Base-by-base conservation (phyloP, 2,888 invertebrate species). In the Craniophora ligustri region DNA sequence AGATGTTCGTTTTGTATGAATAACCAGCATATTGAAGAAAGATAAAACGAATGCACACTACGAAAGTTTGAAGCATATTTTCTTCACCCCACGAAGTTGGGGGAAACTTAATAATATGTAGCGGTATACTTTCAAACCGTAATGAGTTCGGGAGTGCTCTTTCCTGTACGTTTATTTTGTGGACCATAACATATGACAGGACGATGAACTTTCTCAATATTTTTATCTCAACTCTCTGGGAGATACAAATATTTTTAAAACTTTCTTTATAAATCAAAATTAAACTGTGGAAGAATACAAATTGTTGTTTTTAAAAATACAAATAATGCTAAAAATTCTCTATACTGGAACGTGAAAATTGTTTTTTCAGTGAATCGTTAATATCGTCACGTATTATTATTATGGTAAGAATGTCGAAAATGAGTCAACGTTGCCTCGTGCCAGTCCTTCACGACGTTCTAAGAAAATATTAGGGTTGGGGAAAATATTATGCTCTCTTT, bases 61-160 rank as follows among this genome's bases (percentile, higher is more conserved):
- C 45, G 45, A 21, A 50, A 51, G 41, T 46, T 42, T 39, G 16
- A 35, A 55, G 45, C 60, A 73, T 64, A 67, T 55, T 58, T 53
- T 60, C 53, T 63, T 65, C 40, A 35, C 48, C 46, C 50, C 42
- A 46, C 49, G 50, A 61, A 63, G 53, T 74, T 60, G 53, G 16
- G 47, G 39, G 3, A 44, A 70, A 74, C 59, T 72, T 72, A 78
- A 79, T 76, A 78, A 78, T 74, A 74, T 72, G 72, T 68, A 67
- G 71, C 73, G 64, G 70, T 75, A 74, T 69, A 74, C 78, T 82
- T 74, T 81, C 81, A 79, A 82, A 79, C 72, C 67, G 68, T 80
- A 80, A 82, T 81, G 81, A 81, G 79, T 62, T 60, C 39, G 62
- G 59, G 78, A 82, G 82, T 82, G 82, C 79, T 59, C 72, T 82